These are phyloP conservation scores for Dichetophora obliterata DNA, from an alignment of 2,888 invertebrate species.

Conservation along the genomic window DNA sequence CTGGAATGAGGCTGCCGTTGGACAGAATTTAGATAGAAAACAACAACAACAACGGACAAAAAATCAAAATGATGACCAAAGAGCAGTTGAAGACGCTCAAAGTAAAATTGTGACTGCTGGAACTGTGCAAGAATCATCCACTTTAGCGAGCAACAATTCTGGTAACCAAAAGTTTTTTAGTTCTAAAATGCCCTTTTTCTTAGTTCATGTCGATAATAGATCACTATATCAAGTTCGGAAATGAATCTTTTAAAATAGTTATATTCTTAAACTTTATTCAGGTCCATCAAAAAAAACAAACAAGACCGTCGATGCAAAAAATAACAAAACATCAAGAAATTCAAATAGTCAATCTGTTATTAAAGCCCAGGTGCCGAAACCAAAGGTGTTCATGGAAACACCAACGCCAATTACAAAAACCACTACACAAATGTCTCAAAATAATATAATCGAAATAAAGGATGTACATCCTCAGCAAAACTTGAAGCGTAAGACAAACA, in stretches of 20 bases:
- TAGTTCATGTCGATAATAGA: no score
- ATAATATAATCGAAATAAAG: neutral
- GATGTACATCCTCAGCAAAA: neutral
- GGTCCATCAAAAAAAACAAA: neutral
- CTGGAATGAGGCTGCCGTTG: conserved; percentile 46
- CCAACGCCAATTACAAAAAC: neutral
- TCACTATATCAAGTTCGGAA: no score
- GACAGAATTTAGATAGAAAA: neutral
- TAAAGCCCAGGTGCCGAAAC: neutral
- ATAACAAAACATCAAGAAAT: no score
- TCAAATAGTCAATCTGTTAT: no score
- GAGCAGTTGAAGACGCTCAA: neutral
- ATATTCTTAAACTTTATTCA: neutral
- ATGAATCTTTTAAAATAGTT: no score
- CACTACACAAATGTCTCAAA: neutral
- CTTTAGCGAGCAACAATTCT: neutral
- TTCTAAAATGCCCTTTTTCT: no score
- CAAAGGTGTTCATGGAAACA: neutral
- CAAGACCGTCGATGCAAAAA: no score
- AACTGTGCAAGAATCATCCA: neutral
- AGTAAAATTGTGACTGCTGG: neutral
- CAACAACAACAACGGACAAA: neutral
- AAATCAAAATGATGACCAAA: neutral
- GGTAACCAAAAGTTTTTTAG: no score
- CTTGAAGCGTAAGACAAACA: conserved; percentile 43